These are phyloP conservation scores for Lanistes nyassanus DNA, from an alignment of 1,140 invertebrate genomes.

Conservation along the genomic window DNA sequence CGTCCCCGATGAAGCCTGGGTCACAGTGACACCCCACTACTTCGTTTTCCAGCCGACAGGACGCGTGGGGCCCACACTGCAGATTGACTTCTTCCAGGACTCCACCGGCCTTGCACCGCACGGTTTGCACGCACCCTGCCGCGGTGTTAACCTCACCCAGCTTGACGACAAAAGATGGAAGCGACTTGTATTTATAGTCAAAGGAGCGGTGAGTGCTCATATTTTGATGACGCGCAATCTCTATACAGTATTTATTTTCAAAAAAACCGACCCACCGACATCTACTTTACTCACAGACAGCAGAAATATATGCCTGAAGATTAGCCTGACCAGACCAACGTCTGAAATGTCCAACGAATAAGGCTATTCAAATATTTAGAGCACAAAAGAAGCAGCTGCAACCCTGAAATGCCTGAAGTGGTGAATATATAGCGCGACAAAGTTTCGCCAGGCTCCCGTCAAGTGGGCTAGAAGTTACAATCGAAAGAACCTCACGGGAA, in stretches of 20 bases:
- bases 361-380: no score
- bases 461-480: no score
- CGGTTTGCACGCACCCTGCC: neutral
- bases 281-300: no score
- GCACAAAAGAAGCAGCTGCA: no score
- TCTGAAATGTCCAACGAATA: no score
- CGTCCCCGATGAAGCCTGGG: neutral
- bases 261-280: neutral
- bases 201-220: neutral
- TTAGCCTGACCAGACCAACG: no score
- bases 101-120: conserved; percentile 5
- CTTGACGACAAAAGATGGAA: neutral
- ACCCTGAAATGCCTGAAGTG: no score
- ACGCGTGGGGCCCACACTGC: neutral
- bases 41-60: neutral
- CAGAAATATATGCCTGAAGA: no score
- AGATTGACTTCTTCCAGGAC: neutral
- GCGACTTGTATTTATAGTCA: neutral
- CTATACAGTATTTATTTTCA: no score
- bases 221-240: neutral
- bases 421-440: no score
- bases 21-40: conserved; percentile 11
- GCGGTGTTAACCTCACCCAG: neutral
- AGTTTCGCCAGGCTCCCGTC: no score
- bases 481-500: conserved; percentile 9